phyloP scores from a whole-genome alignment of 2,797 vertebrate genomes.

The Scomberomorus guttatus region DNA sequence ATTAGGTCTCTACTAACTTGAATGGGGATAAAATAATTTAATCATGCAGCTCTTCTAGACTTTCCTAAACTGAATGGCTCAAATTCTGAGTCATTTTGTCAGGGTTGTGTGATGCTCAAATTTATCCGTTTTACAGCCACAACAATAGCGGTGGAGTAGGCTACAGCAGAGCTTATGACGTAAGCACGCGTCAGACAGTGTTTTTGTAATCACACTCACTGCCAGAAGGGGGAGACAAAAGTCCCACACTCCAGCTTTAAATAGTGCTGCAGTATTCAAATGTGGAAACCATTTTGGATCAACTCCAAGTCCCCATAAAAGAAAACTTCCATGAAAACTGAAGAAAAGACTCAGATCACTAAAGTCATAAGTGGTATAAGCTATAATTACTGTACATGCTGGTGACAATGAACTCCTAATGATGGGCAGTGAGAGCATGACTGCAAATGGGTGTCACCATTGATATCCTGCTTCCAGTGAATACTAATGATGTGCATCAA shows the following conservation, averaged over 20 bases:
- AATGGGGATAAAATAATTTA: too few relatives aligned
- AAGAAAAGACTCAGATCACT: constrained; percentile 40
- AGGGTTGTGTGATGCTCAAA: too few relatives aligned
- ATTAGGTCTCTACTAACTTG: too few relatives aligned
- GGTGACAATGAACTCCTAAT: constrained; percentile 68
- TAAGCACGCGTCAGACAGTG: too few relatives aligned
- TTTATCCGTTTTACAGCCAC: too few relatives aligned
- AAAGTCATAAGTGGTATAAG: constrained; percentile 54
- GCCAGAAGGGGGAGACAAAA: too few relatives aligned
- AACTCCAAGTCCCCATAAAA: not conserved
- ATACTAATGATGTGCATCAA: constrained; percentile 74
- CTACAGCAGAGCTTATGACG: too few relatives aligned
- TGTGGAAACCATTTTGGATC: constrained; percentile 15
- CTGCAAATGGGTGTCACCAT: constrained; percentile 66
- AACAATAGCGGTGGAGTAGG: too few relatives aligned
- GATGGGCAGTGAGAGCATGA: constrained; percentile 59
- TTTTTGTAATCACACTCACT: too few relatives aligned
- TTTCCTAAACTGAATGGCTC: too few relatives aligned
- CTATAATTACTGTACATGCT: constrained; percentile 69
- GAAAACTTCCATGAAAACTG: constrained; percentile 5
- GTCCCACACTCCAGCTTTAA: not conserved
- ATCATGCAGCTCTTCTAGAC: too few relatives aligned
- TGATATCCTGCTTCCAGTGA: constrained; percentile 73
- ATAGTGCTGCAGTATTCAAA: not conserved
- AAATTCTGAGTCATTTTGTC: too few relatives aligned